Evolutionary conservation across 2,888 invertebrate genomes (phyloP).

Genomic region (Malthinus seriepunctatus): DNA sequence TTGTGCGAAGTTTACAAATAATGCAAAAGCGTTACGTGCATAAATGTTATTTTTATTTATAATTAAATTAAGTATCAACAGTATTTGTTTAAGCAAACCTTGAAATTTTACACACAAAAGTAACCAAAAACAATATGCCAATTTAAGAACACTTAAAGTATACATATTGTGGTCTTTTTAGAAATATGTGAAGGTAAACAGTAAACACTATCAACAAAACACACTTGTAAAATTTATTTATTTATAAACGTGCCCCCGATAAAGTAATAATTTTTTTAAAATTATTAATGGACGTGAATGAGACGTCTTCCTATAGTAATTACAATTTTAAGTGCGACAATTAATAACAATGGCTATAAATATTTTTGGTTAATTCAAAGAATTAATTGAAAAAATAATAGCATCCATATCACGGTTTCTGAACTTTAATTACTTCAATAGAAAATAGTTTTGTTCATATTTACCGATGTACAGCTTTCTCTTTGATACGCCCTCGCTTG

Average conservation of each 20-base stretch:
- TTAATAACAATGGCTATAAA: no score
- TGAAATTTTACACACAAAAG: slow-evolving; percentile 8
- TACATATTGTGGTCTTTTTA: no score
- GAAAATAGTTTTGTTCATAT: slow-evolving; percentile 17
- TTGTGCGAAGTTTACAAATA: background rate
- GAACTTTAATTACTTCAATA: slow-evolving; percentile 11
- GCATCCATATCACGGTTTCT: slow-evolving; percentile 13
- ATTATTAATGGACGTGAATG: no score
- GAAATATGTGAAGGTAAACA: no score
- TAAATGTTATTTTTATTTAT: slow-evolving; percentile 1
- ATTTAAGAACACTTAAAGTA: background rate
- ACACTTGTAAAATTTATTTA: no score
- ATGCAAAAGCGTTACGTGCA: background rate
- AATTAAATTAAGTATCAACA: background rate
- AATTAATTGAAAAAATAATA: slow-evolving; percentile 4
- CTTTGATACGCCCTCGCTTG: slow-evolving; percentile 23
- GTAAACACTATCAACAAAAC: no score
- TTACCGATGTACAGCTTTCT: slow-evolving; percentile 26
- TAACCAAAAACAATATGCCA: slow-evolving; percentile 15
- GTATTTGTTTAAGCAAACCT: slow-evolving; percentile 7
- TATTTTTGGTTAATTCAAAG: background rate
- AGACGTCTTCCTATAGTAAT: no score
- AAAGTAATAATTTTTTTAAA: no score
- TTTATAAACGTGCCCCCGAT: no score
- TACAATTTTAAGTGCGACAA: no score